Evolutionary conservation across 1,140 invertebrate species (phyloP), one percentile per base, ranked within the genome.

Genomic region (Hesperophylax magnus): DNA sequence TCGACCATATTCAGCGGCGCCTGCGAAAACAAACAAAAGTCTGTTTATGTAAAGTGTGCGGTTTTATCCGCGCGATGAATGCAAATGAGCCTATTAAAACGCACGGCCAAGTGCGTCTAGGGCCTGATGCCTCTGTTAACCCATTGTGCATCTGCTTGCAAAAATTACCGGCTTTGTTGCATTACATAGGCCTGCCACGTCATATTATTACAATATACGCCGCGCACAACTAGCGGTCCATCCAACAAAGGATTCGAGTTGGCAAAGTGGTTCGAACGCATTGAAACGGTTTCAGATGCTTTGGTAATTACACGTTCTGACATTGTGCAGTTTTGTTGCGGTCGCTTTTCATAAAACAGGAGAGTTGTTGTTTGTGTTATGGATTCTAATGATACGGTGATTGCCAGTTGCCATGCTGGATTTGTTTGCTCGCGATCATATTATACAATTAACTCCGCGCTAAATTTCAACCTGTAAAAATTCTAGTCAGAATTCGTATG

Each of bases 1-100:
- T 69, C 65, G 65, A 69, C 65, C 39, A 14, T 22, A 61, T 22
- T 24, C 60, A 22, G 60, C 34, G 34, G n/a, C 27, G 65, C 17
- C 65, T 69, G 65, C 22, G 17, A 65, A 34, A 65, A 65, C 27
- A 65, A 65, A 65, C 63, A 65, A 65, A 65, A 65, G 34, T 27
- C 27, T 72, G 69, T 60, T 60, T 60, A 76, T 76, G 9, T 76
- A 39, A 76, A 76, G 39, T 60, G 56, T 60, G 69, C 69, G 56
- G 72, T 76, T 76, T 58, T 76, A 76, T 60, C 54, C 54, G 47
- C 58, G 69, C 53, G 0, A 53, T 53, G 65, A 69, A 81, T 81
- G 80, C 76, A 81, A 78, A 72, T 78, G n/a, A 52, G 76, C 65
- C 53, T 54, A 81, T 77, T 74, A 69, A 78, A 58, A 78, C 79